Evolutionary conservation across 2,113 vertebrate genomes (phyloP).

Genomic region (Microtus oregoni): DNA sequence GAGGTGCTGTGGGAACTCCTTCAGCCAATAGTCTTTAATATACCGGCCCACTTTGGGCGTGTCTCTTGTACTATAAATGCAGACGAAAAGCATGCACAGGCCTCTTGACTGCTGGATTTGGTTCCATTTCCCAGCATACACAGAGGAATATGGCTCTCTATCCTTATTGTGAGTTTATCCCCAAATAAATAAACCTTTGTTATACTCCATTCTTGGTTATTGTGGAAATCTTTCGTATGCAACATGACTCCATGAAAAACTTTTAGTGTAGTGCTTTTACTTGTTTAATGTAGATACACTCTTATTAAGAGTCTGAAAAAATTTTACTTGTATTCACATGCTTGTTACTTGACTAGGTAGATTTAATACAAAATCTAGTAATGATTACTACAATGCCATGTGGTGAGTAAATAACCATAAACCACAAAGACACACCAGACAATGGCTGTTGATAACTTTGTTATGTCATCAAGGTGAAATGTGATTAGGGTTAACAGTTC

Average conservation of each 20-base stretch:
- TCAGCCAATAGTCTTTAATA: too few relatives aligned
- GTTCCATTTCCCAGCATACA: too few relatives aligned
- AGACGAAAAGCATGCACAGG: too few relatives aligned
- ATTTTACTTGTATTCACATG: background rate
- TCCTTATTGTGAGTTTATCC: too few relatives aligned
- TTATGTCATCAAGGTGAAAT: background rate
- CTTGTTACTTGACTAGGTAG: conserved; percentile 50
- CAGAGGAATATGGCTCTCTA: too few relatives aligned
- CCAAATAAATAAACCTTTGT: too few relatives aligned
- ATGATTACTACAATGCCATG: conserved; percentile 60
- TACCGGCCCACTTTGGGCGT: too few relatives aligned
- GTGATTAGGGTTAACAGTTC: background rate
- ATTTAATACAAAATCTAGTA: conserved; percentile 63
- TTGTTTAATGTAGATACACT: conserved; percentile 54
- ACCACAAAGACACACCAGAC: conserved; percentile 39
- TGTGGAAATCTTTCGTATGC: too few relatives aligned
- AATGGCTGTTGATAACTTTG: background rate
- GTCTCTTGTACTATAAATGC: too few relatives aligned
- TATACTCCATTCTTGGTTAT: too few relatives aligned
- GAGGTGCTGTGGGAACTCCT: too few relatives aligned
- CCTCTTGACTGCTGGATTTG: too few relatives aligned
- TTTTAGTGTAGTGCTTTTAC: conserved; percentile 70
- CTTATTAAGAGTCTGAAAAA: conserved; percentile 41
- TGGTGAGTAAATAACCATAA: conserved; percentile 72
- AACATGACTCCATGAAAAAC: conserved; percentile 26